Conservation (phyloP, 64 coral and sea anemone genomes). For the Catalaphyllia jardinei region DNA sequence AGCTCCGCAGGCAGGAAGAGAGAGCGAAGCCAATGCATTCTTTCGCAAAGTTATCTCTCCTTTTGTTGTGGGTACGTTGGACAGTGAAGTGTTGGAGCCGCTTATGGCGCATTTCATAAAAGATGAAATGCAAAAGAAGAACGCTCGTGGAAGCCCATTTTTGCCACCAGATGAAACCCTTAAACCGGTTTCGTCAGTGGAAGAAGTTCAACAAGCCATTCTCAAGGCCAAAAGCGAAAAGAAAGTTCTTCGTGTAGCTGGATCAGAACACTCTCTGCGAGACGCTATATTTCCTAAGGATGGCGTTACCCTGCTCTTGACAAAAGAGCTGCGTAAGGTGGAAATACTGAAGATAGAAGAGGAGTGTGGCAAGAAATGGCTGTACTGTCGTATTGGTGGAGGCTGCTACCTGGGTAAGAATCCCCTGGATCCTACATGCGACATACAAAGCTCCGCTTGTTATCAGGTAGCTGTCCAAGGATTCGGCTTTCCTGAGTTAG, state of each 20-base stretch:
- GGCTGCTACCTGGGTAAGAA: conserved; percentile 68
- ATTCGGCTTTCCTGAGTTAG: conserved; percentile 63
- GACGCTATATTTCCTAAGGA: conserved; percentile 42
- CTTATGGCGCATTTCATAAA: conserved; percentile 18
- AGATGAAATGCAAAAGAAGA: background rate
- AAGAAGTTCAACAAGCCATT: conserved; percentile 42
- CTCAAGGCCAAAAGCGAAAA: conserved; percentile 40
- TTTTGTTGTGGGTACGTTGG: background rate
- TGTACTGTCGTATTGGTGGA: conserved; percentile 62
- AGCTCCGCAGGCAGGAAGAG: background rate
- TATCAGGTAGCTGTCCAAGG: conserved; percentile 44
- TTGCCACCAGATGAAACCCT: background rate
- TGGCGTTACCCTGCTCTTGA: conserved; percentile 49
- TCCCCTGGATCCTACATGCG: conserved; percentile 50
- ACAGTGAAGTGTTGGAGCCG: background rate
- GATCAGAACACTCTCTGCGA: conserved; percentile 42
- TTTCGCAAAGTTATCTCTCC: conserved; percentile 7
- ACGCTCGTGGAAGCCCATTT: background rate
- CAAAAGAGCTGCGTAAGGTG: conserved; percentile 55
- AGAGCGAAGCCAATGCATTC: background rate
- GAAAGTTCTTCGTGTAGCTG: conserved; percentile 50
- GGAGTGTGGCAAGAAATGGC: conserved; percentile 26
- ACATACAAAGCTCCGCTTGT: conserved; percentile 40
- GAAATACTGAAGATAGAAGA: conserved; percentile 36
- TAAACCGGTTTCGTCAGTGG: conserved; percentile 17